Conservation (phyloP, 2,113 vertebrate genomes). For the Thunnus maccoyii region DNA sequence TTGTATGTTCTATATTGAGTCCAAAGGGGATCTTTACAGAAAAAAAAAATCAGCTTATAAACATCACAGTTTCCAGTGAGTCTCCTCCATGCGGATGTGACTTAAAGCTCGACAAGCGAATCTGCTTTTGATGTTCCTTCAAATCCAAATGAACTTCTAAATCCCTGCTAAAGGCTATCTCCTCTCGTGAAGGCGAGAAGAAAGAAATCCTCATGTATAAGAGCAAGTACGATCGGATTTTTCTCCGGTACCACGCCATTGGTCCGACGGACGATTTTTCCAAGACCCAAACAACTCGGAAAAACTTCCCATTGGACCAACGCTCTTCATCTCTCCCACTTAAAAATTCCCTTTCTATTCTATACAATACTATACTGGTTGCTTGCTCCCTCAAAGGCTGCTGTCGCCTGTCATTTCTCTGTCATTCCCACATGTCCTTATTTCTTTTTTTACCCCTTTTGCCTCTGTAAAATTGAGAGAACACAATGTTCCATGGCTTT, state of each 20-base stretch:
- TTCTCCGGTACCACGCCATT: background rate
- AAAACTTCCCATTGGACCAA: too few species aligned
- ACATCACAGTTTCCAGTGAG: background rate
- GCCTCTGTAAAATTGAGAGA: background rate
- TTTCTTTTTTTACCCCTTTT: background rate
- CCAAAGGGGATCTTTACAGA: conserved; percentile 18
- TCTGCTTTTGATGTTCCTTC: conserved; percentile 62
- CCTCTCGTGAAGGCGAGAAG: background rate
- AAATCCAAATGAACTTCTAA: conserved; percentile 47
- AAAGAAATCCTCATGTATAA: conserved; percentile 13
- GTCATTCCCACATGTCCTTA: background rate
- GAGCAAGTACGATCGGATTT: conserved; percentile 20
- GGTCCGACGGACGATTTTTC: too few species aligned
- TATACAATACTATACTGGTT: background rate
- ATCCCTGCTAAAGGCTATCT: conserved; percentile 38
- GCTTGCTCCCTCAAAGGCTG: conserved; percentile 33
- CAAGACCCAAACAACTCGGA: too few species aligned
- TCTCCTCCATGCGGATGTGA: background rate
- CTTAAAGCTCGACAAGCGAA: conserved; percentile 34
- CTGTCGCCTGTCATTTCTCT: conserved; percentile 29
- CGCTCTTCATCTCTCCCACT: conserved; percentile 31
- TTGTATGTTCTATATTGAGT: background rate
- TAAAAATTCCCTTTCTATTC: conserved; percentile 50
- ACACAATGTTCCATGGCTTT: background rate
- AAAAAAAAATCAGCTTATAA: conserved; percentile 2